Percentiles rank a stretch among this genome's conserved stretches.
These are phyloP conservation scores for Apaloderma vittatum DNA, from an alignment of 2,113 vertebrate species.

Conservation along the genomic window DNA sequence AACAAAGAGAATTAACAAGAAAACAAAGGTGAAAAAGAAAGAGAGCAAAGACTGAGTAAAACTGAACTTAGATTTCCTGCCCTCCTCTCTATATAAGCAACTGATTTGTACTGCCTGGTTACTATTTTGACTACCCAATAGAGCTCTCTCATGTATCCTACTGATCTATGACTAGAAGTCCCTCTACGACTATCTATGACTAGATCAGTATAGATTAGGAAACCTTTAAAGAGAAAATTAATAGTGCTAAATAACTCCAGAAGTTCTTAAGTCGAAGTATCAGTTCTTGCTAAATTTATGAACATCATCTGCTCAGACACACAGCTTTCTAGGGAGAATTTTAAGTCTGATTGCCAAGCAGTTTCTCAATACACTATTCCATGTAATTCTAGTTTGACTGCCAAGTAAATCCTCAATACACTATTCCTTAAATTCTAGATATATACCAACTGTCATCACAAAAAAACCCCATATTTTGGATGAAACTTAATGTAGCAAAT, in stretches of 20 bases:
- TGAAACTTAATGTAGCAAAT: not conserved
- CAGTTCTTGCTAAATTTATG: not conserved
- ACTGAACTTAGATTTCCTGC: not conserved
- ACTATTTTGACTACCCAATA: not conserved
- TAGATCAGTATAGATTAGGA: not conserved
- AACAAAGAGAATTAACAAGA: not conserved
- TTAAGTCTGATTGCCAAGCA: not conserved
- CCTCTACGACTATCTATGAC: not conserved
- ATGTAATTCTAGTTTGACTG: not conserved
- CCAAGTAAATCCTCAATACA: not conserved
- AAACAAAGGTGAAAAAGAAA: not conserved
- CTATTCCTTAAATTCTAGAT: not conserved
- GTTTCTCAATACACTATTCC: not conserved
- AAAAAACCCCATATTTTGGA: not conserved
- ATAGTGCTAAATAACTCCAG: not conserved
- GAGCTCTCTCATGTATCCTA: not conserved
- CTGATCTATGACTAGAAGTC: not conserved
- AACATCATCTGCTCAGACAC: not conserved
- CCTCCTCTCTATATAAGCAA: not conserved
- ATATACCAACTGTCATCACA: not conserved
- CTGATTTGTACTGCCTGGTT: not conserved
- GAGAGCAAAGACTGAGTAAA: not conserved
- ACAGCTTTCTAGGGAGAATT: not conserved
- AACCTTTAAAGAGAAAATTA: not conserved
- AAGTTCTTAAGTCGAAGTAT: not conserved